Base-by-base conservation (phyloP, 2,888 invertebrate genomes). In the Leucophora obtusa region DNA sequence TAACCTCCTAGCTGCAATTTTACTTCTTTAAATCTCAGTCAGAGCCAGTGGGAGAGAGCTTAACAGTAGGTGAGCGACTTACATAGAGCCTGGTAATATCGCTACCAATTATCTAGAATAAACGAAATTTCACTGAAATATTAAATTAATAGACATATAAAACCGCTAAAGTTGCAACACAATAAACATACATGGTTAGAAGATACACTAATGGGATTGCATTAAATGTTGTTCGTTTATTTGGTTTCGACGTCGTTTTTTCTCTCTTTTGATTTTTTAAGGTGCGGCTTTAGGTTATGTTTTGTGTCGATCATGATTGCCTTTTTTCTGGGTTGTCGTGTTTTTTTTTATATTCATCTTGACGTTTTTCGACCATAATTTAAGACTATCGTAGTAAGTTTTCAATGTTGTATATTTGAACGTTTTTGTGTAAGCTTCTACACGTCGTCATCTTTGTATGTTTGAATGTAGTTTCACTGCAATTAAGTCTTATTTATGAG, bases 401-500 rank as follows among this genome's bases (percentile, higher is more conserved):
- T 54, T 54, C n/a, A 62, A 62, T 56, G 54, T 54, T 71, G 35
- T 38, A 43, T 62, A 11, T 33, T 18, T 51, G 10, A 65, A 51
- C 63, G 51, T n/a, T 65, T 63, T 65, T 33, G 51, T 11, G 14
- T 24, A 62, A 62, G 7, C 8, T 24, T 24, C 47, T 15, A 62
- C 4, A 21, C 43, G 15, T 62, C 21, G 24, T 21, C 17, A 14
- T 11, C 6, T 43, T 7, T 51, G 14, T 11, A 35, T 51, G 59
- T 51, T 50, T 56, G 50, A 47, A 28, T 59, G 18, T 59, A 59
- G 69, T 70, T 70, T 54, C 8, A 51, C 11, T 35, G 63, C 58
- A 73, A 58, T 73, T 65, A 73, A 73, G 58, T 65, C 73, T 73
- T 65, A 73, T 59, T 73, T 73, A 73, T 73, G 73, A 65, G 58